These are phyloP conservation scores for Mesocricetus auratus DNA, from an alignment of 2,113 vertebrate species.

Conservation along the genomic window DNA sequence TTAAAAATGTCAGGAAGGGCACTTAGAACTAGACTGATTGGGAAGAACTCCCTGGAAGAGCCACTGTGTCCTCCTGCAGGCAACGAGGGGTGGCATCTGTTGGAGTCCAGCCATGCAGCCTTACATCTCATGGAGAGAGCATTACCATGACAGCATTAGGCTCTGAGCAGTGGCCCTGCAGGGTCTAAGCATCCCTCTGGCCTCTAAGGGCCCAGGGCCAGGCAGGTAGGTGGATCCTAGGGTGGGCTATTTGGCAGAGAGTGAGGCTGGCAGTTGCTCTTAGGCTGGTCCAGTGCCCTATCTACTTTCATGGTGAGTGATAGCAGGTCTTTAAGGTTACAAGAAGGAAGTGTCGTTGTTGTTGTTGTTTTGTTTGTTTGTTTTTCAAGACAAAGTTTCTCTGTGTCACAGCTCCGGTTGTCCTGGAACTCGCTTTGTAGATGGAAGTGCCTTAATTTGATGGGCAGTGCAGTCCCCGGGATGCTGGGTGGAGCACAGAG, in stretches of 20 bases:
- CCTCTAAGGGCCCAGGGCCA: not conserved
- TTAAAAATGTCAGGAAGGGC: not conserved
- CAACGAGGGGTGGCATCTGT: too few species aligned
- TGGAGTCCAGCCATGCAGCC: not conserved
- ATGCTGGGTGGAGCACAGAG: not conserved
- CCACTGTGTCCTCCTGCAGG: not conserved
- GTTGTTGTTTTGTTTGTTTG: too few species aligned
- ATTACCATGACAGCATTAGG: not conserved
- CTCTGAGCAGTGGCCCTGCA: not conserved
- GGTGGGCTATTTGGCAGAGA: not conserved
- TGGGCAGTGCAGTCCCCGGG: not conserved
- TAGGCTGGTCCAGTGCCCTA: not conserved
- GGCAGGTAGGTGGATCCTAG: not conserved
- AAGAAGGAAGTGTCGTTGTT: not conserved
- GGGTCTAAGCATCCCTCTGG: not conserved
- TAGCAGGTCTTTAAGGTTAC: not conserved
- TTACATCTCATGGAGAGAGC: not conserved
- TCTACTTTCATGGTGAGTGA: too few species aligned
- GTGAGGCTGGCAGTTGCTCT: not conserved
- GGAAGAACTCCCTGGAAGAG: not conserved
- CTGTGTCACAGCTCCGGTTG: too few species aligned
- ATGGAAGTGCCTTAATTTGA: not conserved
- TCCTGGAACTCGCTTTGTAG: too few species aligned
- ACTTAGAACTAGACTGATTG: not conserved
- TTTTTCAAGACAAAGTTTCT: too few species aligned